Base-by-base conservation (phyloP, 2,888 invertebrate genomes). In the Tetropium fuscum region DNA sequence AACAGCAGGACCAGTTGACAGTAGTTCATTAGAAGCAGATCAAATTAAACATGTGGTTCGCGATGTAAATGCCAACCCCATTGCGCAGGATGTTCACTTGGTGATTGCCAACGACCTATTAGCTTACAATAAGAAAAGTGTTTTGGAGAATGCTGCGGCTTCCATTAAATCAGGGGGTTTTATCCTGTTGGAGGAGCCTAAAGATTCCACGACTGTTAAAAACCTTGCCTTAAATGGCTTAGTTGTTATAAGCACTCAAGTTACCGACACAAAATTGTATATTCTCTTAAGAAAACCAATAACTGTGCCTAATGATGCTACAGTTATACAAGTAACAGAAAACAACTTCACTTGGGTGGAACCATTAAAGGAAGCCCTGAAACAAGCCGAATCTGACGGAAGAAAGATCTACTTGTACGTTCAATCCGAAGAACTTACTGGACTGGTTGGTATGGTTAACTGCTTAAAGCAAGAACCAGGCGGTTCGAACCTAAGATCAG, bases 381-480 rank as follows among this genome's bases (percentile, higher is more conserved):
- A 87, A 62, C 87, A 87, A 58, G 84, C 88, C 45, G 87, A 89
- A 75, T 78, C 80, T 16, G 86, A 86, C 58, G 84, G 83, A 20
- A 84, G 83, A 20, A 88, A 89, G 69, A 85, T 93, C 54, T 87
- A 90, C 72, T 77, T 94, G 27, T 88, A 91, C 53, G 86, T 90
- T 57, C 86, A 89, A 74, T 88, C 89, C 36, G 87, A 90, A 71
- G 85, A 89, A 58, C 79, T 86, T 18, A 86, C 87, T 78, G 98
- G 98, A 47, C 85, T 94, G 64, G 84, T 97, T 55, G 98, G 98
- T 40, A 85, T 98, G 78, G 90, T 92, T 74, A 92, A 95, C 77
- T 99, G 98, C 81, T 85, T 98, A 68, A 90, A 91, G 74, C 89
- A 88, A 72, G 98, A 98, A 84, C 87, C 91, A 3, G 95, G 95